Evolutionary conservation across 2,888 invertebrate genomes (phyloP), one percentile per base, ranked within the genome.

Genomic region (Pocota personata): DNA sequence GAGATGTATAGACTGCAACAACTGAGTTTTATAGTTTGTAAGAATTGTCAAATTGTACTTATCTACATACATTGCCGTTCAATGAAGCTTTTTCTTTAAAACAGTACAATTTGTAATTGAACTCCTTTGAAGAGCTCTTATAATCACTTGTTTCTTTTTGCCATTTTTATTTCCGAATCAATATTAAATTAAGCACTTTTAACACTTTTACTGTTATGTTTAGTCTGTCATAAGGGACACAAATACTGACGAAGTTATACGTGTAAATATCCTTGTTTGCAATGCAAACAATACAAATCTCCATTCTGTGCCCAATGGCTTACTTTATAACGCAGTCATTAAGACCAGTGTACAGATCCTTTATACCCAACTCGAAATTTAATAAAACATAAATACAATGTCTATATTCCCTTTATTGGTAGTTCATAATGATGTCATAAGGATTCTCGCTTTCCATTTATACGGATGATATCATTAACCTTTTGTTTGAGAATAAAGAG

Each of bases 391-490:
- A 37, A 37, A 37, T 37, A 37, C 37, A 37, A 37, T 2, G 27
- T 35, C 7, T n/a, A n/a, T n/a, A n/a, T 77, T 16, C 48, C 37
- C 50, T 71, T 60, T 52, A 21, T 50, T 43, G 46, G 16, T 50
- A 43, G 50, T 40, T 48, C 30, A 43, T 67, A 55, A 79, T 79
- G 83, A 83, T 73, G 79, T 83, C 83, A 79, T 79, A 83, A 83
- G 83, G 83, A 83, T 57, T 73, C 79, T 10, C 55, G 55, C 32
- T 8, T 66, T 67, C 50, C 60, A 82, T 72, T 78, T 73, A 62
- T 79, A 62, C 67, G 14, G 67, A 78, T 83, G 83, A 78, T 83
- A 83, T 83, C 83, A 73, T 83, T 83, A 83, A 73, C 83, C 78
- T 73, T 83, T 83, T 72, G 60, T 78, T 37, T 14, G 40, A 50